These are phyloP conservation scores for Mungos mungo DNA, from an alignment of 2,113 vertebrate species.

Conservation along the genomic window DNA sequence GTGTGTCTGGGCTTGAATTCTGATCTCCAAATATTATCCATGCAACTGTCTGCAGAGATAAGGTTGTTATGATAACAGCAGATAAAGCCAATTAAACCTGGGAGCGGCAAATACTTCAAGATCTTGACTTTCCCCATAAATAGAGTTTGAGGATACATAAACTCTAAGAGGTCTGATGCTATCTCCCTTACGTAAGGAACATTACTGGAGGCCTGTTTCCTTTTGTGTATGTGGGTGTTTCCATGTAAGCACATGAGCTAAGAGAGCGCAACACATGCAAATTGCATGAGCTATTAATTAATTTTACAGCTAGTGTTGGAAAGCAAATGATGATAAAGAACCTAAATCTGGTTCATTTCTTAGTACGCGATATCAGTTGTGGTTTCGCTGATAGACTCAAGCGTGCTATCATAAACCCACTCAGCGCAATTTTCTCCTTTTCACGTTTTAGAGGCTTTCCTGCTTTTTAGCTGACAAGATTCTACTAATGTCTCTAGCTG, in stretches of 20 bases:
- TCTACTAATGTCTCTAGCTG: conserved; percentile 44
- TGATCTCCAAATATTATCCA: conserved; percentile 85
- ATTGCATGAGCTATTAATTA: conserved; percentile 66
- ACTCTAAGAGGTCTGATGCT: conserved; percentile 37
- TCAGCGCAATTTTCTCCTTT: conserved; percentile 37
- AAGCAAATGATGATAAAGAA: conserved; percentile 45
- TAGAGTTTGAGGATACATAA: conserved; percentile 58
- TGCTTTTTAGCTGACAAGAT: conserved; percentile 60
- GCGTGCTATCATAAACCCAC: conserved; percentile 30
- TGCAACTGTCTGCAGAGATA: conserved; percentile 80
- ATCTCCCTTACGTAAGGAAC: conserved; percentile 51
- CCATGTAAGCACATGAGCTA: conserved; percentile 46
- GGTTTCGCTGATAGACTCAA: conserved; percentile 43
- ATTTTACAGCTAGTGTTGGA: conserved; percentile 23
- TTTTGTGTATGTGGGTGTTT: conserved; percentile 29
- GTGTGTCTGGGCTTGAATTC: conserved; percentile 82
- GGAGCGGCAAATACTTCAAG: conserved; percentile 70
- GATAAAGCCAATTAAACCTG: conserved; percentile 84
- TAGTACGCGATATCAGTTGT: conserved; percentile 32
- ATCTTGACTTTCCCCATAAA: conserved; percentile 75
- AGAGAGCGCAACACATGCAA: conserved; percentile 26
- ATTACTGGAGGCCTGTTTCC: conserved; percentile 8
- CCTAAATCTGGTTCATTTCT: conserved; percentile 43
- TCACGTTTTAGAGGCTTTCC: conserved; percentile 21
- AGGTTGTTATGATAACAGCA: conserved; percentile 80